Evolutionary conservation across 2,113 vertebrate genomes (phyloP).

Genomic region (Aepyceros melampus): DNA sequence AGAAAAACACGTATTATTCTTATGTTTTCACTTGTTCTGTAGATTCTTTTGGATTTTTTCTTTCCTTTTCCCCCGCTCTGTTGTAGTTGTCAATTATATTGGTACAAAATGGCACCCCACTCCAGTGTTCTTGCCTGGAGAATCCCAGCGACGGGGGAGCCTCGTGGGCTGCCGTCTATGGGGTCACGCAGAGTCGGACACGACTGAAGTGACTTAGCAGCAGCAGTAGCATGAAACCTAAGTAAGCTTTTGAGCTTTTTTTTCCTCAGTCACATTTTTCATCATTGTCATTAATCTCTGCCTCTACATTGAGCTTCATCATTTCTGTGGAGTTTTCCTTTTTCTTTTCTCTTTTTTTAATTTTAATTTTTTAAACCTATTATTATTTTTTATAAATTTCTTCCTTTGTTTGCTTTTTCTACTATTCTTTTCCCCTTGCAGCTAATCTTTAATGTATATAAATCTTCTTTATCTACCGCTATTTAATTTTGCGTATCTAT

Average conservation of each 20-base stretch:
- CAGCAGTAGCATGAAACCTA: too few relatives aligned
- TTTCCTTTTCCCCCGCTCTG: rapidly evolving
- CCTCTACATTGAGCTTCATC: background rate
- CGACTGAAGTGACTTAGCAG: too few relatives aligned
- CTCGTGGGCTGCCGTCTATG: too few relatives aligned
- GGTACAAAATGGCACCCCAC: too few relatives aligned
- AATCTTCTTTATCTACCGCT: background rate
- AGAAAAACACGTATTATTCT: background rate
- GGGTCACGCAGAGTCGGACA: too few relatives aligned
- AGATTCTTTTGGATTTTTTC: background rate
- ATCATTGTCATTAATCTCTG: background rate
- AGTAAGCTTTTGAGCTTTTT: background rate
- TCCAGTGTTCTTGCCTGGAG: too few relatives aligned
- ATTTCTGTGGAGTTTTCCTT: background rate
- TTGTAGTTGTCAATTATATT: background rate
- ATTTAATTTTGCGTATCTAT: background rate
- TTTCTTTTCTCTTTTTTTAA: background rate
- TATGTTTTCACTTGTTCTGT: background rate
- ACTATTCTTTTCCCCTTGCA: background rate
- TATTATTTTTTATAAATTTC: background rate
- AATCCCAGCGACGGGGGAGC: too few relatives aligned
- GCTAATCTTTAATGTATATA: background rate
- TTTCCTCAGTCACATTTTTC: background rate
- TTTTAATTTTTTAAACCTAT: background rate
- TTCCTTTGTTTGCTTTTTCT: background rate